Evolutionary conservation across 2,888 invertebrate genomes (phyloP).

Genomic region (Drosophila borealis): DNA sequence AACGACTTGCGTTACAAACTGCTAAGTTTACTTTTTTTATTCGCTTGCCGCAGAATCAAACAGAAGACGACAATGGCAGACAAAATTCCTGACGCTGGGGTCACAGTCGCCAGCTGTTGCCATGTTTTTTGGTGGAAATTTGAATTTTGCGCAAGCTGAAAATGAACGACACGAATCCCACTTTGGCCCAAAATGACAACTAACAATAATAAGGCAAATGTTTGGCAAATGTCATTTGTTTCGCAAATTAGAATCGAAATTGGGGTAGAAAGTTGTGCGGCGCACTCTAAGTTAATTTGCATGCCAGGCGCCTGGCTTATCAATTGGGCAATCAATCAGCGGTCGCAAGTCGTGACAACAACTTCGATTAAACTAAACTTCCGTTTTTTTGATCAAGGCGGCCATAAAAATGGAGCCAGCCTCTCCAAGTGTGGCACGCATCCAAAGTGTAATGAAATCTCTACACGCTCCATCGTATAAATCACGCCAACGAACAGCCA

Average conservation of each 20-base stretch:
- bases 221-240: constrained; percentile 59
- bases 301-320: constrained; percentile 48
- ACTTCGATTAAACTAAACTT: constrained; percentile 79
- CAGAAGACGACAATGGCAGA: constrained; percentile 17
- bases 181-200: constrained; percentile 29
- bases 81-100: constrained; percentile 15
- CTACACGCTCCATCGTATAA: constrained; percentile 63
- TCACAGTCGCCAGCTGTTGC: constrained; percentile 62
- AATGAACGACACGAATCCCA: constrained; percentile 32
- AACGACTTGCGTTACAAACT: constrained; percentile 41
- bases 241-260: constrained; percentile 60
- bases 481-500: constrained; percentile 65
- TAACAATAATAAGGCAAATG: constrained; percentile 50
- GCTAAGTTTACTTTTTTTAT: constrained; percentile 37
- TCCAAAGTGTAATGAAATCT: constrained; percentile 69
- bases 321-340: constrained; percentile 72
- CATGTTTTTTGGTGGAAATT: constrained; percentile 56
- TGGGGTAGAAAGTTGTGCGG: background rate
- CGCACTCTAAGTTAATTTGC: constrained; percentile 45
- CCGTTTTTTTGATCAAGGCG: constrained; percentile 41
- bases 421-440: constrained; percentile 47
- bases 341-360: constrained; percentile 71
- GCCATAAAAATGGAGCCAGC: constrained; percentile 37
- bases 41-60: constrained; percentile 29
- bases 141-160: constrained; percentile 52